These are phyloP conservation scores for Nomada goodeniana DNA, from an alignment of 2,888 invertebrate genomes.

Conservation along the genomic window DNA sequence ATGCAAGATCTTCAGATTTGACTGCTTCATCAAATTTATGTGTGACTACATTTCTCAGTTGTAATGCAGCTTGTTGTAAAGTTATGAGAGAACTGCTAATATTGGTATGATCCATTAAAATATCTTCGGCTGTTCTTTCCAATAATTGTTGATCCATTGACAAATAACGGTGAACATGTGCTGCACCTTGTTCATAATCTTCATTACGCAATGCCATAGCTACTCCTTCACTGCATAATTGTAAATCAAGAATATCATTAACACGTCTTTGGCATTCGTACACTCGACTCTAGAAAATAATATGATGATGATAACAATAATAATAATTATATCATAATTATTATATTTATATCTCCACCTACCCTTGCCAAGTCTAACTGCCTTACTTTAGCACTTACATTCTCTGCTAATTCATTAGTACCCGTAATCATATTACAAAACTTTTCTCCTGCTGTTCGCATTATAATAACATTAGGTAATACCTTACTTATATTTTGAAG, in stretches of 20 bases:
- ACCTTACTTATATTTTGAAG: conserved; percentile 92
- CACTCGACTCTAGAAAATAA: conserved; percentile 90
- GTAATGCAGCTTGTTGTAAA: conserved; percentile 91
- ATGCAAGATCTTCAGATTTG: conserved; percentile 93
- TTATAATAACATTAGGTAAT: conserved; percentile 91
- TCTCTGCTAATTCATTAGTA: conserved; percentile 95
- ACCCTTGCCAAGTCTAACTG: conserved; percentile 96
- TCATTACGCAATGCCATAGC: conserved; percentile 96
- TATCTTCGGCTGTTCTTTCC: conserved; percentile 91
- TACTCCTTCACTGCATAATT: conserved; percentile 98
- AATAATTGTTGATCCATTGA: conserved; percentile 95
- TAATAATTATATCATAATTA: background rate
- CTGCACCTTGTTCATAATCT: conserved; percentile 98
- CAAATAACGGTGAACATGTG: conserved; percentile 96
- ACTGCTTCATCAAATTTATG: conserved; percentile 97
- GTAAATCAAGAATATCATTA: conserved; percentile 96
- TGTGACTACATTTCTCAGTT: conserved; percentile 89
- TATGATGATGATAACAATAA: conserved; percentile 9
- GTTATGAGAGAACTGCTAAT: conserved; percentile 90
- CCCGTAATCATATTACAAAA: conserved; percentile 93
- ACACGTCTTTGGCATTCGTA: conserved; percentile 97
- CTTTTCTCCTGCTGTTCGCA: conserved; percentile 92
- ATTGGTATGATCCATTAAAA: conserved; percentile 89
- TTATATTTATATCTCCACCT: conserved; percentile 75
- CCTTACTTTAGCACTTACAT: conserved; percentile 97